Conservation (phyloP, 1,140 invertebrate species). For the Homarus americanus region DNA sequence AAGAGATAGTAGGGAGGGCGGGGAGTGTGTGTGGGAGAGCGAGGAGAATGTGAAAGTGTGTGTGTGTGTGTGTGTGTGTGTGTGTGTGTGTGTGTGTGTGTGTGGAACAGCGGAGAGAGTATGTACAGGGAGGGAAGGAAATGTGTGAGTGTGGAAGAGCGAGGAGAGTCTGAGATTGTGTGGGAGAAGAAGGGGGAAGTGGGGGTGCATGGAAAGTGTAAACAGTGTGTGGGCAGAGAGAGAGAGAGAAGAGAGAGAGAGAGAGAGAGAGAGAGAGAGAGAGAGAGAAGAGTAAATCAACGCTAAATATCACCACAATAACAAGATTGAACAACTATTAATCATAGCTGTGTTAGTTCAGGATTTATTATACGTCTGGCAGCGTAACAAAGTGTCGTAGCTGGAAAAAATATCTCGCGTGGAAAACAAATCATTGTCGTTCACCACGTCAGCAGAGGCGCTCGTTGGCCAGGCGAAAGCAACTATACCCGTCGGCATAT, state of each 20-base stretch:
- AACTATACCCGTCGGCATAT: not conserved
- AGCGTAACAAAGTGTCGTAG: too few species aligned
- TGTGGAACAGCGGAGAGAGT: not conserved
- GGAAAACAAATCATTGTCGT: too few species aligned
- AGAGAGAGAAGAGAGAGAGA: not conserved
- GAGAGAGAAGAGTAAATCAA: not conserved
- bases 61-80: not conserved
- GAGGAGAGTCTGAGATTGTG: not conserved
- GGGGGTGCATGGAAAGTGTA: not conserved
- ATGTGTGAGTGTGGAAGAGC: not conserved
- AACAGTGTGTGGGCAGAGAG: not conserved
- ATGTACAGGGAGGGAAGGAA: not conserved
- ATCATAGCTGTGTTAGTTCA: too few species aligned
- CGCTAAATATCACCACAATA: not conserved
- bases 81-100: not conserved
- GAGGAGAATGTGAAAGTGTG: not conserved
- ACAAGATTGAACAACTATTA: not conserved
- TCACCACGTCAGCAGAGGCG: not conserved
- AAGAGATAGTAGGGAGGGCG: too few species aligned
- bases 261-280: not conserved
- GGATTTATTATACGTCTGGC: too few species aligned
- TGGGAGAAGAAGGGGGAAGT: not conserved
- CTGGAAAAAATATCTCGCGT: too few species aligned
- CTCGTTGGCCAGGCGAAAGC: not conserved
- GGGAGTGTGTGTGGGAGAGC: not conserved